Percentiles rank a stretch among this genome's conserved stretches.
These are phyloP conservation scores for Astyanax mexicanus DNA, from an alignment of 2,797 vertebrate species.

Conservation along the genomic window DNA sequence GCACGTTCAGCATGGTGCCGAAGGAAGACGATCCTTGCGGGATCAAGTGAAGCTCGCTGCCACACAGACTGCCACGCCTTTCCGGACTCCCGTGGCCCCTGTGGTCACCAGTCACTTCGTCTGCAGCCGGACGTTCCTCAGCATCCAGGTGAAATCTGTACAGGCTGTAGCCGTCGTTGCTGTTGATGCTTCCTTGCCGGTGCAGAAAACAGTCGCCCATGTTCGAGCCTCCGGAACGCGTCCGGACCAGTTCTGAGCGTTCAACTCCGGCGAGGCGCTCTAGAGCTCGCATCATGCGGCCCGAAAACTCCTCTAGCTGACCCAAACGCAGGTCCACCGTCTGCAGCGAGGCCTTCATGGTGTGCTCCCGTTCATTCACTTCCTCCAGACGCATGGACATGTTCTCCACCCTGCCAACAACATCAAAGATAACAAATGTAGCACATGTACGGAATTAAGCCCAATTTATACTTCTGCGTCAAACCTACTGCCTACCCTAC, in stretches of 20 bases:
- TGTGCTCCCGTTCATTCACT: slow-evolving; percentile 95
- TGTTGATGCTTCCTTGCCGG: slow-evolving; percentile 89
- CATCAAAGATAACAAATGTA: not conserved
- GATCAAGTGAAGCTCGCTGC: slow-evolving; percentile 55
- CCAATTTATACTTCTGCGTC: too few relatives aligned
- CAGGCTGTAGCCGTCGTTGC: slow-evolving; percentile 87
- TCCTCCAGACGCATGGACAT: slow-evolving; percentile 98
- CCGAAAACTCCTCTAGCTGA: slow-evolving; percentile 92
- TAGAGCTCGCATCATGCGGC: slow-evolving; percentile 88
- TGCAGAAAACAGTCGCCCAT: slow-evolving; percentile 83
- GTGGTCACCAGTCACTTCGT: slow-evolving; percentile 78
- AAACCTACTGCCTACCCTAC: too few relatives aligned
- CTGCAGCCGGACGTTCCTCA: slow-evolving; percentile 70
- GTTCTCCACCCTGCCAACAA: slow-evolving; percentile 90
- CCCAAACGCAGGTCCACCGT: slow-evolving; percentile 93
- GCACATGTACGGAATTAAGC: too few relatives aligned
- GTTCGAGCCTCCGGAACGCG: slow-evolving; percentile 85
- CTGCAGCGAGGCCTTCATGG: slow-evolving; percentile 98
- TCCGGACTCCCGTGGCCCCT: slow-evolving; percentile 69
- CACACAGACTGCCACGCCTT: slow-evolving; percentile 71
- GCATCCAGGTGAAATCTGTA: slow-evolving; percentile 85
- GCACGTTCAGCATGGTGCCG: slow-evolving; percentile 71
- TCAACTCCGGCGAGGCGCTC: slow-evolving; percentile 93
- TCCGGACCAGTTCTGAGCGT: slow-evolving; percentile 80
- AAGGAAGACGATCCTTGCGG: slow-evolving; percentile 42